A percentile compares a stretch with the other conserved stretches of the same genome.
phyloP scores from a whole-genome alignment of 2,113 vertebrate genomes.

The Chlamydotis undulata region DNA sequence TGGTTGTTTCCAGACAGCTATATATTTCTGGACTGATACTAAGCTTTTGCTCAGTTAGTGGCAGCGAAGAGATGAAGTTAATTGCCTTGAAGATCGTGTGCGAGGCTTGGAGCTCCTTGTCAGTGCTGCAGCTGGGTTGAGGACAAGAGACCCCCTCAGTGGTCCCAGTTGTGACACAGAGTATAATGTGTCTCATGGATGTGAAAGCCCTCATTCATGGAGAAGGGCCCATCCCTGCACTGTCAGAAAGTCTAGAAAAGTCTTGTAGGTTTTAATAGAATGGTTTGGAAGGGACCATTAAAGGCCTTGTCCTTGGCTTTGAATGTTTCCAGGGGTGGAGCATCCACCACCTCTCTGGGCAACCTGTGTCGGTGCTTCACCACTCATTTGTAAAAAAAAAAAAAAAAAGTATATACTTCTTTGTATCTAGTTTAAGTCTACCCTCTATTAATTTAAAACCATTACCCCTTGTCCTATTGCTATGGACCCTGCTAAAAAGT shows the following conservation, averaged over 20 bases:
- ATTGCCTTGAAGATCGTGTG: not conserved
- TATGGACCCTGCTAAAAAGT: too few species aligned
- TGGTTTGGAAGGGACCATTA: too few species aligned
- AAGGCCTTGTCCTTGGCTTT: too few species aligned
- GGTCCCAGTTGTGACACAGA: rapidly evolving
- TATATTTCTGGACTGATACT: not conserved
- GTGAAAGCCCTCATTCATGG: rapidly evolving
- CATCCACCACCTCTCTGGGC: too few species aligned
- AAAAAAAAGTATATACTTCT: too few species aligned
- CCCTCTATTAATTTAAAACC: too few species aligned
- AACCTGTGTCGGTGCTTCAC: too few species aligned
- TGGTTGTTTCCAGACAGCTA: not conserved
- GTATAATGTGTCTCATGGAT: not conserved
- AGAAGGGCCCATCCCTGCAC: not conserved
- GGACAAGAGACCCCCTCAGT: not conserved
- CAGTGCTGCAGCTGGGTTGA: rapidly evolving
- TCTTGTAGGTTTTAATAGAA: rapidly evolving
- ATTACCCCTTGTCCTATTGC: too few species aligned
- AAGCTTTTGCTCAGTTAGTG: not conserved
- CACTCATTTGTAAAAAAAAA: too few species aligned
- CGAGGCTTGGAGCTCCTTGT: not conserved
- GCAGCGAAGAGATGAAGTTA: not conserved
- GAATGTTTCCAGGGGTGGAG: too few species aligned
- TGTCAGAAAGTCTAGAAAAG: not conserved
- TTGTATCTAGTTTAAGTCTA: too few species aligned